Evolutionary conservation across 2,888 invertebrate species (phyloP).

Genomic region (Neuroscelio doddi): DNA sequence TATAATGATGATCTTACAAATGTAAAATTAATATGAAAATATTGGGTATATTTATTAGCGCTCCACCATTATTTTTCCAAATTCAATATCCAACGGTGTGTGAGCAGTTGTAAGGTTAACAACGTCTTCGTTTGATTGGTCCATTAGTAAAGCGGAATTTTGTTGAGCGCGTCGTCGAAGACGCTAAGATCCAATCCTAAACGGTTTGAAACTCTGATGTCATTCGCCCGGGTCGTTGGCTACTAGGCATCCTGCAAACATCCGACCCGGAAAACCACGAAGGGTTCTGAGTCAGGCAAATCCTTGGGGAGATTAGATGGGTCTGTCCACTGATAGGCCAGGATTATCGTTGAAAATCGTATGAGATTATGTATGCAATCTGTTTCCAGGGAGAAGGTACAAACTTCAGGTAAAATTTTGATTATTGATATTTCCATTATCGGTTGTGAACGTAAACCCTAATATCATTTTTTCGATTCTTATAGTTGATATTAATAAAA

Average conservation of each 20-base stretch:
- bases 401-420: too few species aligned
- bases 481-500: too few species aligned
- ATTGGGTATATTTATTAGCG: too few species aligned
- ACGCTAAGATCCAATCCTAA: slow-evolving; percentile 44
- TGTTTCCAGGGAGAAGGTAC: background rate
- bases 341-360: background rate
- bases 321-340: slow-evolving; percentile 5
- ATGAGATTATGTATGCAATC: background rate
- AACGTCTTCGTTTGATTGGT: slow-evolving; percentile 36
- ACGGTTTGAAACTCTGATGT: slow-evolving; percentile 40
- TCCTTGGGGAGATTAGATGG: slow-evolving; percentile 18
- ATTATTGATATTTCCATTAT: too few species aligned
- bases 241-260: slow-evolving; percentile 48
- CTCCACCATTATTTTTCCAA: slow-evolving; percentile 5
- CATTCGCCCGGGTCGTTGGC: slow-evolving; percentile 25
- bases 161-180: slow-evolving; percentile 21
- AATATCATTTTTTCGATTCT: too few species aligned
- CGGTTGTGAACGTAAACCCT: too few species aligned
- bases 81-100: slow-evolving; percentile 6
- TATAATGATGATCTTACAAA: too few species aligned
- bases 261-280: slow-evolving; percentile 31
- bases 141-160: slow-evolving; percentile 45
- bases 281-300: slow-evolving; percentile 17
- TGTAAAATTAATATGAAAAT: too few species aligned
- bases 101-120: slow-evolving; percentile 22